Percentiles rank a stretch among this genome's conserved stretches.
These are phyloP conservation scores for Cybosia mesomella DNA, from an alignment of 2,888 invertebrate genomes.

Conservation along the genomic window DNA sequence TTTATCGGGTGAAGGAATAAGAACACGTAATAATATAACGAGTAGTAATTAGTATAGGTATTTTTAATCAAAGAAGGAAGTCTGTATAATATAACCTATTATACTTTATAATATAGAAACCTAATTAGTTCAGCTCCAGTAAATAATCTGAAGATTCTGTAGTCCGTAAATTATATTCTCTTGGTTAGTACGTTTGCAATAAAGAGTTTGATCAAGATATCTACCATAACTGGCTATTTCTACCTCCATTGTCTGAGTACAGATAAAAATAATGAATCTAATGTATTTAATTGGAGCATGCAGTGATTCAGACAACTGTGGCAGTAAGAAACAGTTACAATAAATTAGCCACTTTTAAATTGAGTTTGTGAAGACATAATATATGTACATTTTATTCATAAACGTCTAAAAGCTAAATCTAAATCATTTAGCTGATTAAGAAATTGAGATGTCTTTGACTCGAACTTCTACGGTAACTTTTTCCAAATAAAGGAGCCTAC, in stretches of 20 bases:
- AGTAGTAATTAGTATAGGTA: slow-evolving; percentile 4
- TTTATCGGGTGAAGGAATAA: background rate
- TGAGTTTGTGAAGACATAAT: slow-evolving; percentile 23
- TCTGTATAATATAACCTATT: slow-evolving; percentile 5
- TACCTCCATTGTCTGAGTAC: slow-evolving; percentile 19
- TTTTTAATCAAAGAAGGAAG: slow-evolving; percentile 22
- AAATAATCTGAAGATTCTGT: slow-evolving; percentile 47
- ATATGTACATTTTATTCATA: slow-evolving; percentile 15
- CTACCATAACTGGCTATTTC: slow-evolving; percentile 32
- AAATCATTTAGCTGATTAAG: slow-evolving; percentile 44
- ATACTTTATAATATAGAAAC: slow-evolving; percentile 31
- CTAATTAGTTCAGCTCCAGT: slow-evolving; percentile 53
- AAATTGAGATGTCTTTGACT: slow-evolving; percentile 48
- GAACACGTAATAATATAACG: background rate
- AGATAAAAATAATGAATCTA: slow-evolving; percentile 40
- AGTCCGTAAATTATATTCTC: slow-evolving; percentile 47
- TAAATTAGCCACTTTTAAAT: slow-evolving; percentile 32
- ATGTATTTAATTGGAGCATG: slow-evolving; percentile 37
- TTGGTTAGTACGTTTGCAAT: slow-evolving; percentile 37
- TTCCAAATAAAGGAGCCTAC: no score
- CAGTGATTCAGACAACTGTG: slow-evolving; percentile 26
- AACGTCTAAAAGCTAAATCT: background rate
- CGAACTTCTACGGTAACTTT: slow-evolving; percentile 49
- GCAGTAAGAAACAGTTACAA: slow-evolving; percentile 25
- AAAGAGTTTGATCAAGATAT: slow-evolving; percentile 26